These are phyloP conservation scores for Macrobrachium rosenbergii DNA, from an alignment of 1,140 invertebrate species.

Conservation along the genomic window DNA sequence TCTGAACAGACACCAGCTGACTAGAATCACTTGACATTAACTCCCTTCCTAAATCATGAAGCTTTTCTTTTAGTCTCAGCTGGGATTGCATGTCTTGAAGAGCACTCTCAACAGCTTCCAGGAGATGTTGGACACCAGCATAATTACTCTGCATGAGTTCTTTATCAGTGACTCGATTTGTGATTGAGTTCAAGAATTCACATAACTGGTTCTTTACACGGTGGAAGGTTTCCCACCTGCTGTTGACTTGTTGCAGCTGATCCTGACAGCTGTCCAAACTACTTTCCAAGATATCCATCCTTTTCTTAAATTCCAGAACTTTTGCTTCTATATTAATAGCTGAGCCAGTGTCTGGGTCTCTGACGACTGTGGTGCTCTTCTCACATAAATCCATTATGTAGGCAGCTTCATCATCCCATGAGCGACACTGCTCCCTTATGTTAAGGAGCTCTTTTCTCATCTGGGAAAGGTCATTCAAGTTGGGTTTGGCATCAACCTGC, in stretches of 20 bases:
- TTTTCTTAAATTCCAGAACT: constrained; percentile 57
- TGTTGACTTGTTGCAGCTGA: constrained; percentile 56
- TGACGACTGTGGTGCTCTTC: constrained; percentile 56
- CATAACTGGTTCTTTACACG: constrained; percentile 61
- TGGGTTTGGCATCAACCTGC: constrained; percentile 63
- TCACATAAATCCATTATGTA: constrained; percentile 58
- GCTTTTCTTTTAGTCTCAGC: constrained; percentile 54
- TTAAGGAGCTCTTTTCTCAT: constrained; percentile 60
- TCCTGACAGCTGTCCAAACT: constrained; percentile 51
- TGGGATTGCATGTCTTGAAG: constrained; percentile 62
- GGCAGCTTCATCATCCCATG: constrained; percentile 61
- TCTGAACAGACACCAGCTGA: constrained; percentile 64
- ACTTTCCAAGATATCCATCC: constrained; percentile 44
- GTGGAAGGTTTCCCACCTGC: constrained; percentile 63
- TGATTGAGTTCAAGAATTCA: constrained; percentile 56
- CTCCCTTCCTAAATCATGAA: constrained; percentile 57
- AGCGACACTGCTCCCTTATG: constrained; percentile 59
- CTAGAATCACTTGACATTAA: constrained; percentile 64
- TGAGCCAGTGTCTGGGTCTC: constrained; percentile 62
- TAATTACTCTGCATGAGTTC: constrained; percentile 52
- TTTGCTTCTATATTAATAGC: constrained; percentile 52
- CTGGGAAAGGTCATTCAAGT: constrained; percentile 52
- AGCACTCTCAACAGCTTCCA: constrained; percentile 57
- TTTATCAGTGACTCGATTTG: constrained; percentile 45
- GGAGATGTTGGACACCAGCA: constrained; percentile 51